Evolutionary conservation across 2,888 invertebrate species (phyloP).

Genomic region (Parnassius apollo): DNA sequence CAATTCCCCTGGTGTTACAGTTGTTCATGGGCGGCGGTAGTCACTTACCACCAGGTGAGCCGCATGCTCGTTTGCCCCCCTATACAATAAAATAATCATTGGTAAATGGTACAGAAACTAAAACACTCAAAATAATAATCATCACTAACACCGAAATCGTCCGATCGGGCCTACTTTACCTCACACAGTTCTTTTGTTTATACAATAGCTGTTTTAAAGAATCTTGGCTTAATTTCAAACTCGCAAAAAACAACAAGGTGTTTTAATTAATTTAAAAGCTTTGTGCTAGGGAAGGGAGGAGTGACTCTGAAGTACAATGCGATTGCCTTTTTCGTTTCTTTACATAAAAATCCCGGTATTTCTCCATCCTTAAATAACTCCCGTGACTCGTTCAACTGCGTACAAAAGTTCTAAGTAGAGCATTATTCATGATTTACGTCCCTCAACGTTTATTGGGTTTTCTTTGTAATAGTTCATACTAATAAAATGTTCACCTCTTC

Average conservation of each 20-base stretch:
- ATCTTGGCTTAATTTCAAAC: slow-evolving; percentile 45
- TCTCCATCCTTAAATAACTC: slow-evolving; percentile 27
- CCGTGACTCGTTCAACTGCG: slow-evolving; percentile 1
- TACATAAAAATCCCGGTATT: slow-evolving; percentile 37
- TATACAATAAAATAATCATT: too few relatives aligned
- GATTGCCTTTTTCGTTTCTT: slow-evolving; percentile 37
- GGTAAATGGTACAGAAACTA: too few relatives aligned
- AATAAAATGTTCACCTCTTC: too few relatives aligned
- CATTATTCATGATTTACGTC: slow-evolving; percentile 16
- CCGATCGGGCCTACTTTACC: slow-evolving; percentile 23
- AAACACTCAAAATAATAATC: background rate
- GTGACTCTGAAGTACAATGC: slow-evolving; percentile 36
- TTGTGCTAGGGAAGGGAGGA: slow-evolving; percentile 38
- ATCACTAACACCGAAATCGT: slow-evolving; percentile 20
- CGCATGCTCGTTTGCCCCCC: too few relatives aligned
- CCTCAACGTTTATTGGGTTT: slow-evolving; percentile 8
- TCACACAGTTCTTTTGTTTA: slow-evolving; percentile 35
- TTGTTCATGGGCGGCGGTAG: too few relatives aligned
- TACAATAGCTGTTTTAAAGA: slow-evolving; percentile 42
- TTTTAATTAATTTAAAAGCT: slow-evolving; percentile 72
- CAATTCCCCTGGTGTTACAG: too few relatives aligned
- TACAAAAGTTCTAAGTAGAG: slow-evolving; percentile 12
- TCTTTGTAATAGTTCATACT: background rate
- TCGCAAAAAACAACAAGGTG: slow-evolving; percentile 52
- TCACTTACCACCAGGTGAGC: too few relatives aligned